Base-by-base conservation (phyloP, 2,113 vertebrate genomes). In the Phrynocephalus versicolor region DNA sequence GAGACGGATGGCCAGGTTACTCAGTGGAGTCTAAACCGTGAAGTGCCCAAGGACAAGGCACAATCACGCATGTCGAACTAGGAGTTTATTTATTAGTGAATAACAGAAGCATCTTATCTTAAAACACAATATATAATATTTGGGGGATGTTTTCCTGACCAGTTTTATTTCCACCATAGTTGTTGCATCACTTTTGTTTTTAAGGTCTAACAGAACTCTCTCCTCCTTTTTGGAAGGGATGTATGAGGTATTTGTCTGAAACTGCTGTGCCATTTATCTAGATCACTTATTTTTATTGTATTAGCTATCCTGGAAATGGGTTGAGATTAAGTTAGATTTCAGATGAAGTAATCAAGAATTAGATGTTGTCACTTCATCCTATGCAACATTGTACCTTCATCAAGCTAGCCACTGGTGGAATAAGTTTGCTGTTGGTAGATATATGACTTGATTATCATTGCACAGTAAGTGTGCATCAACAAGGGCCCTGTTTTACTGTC, bases 311-410 rank as follows among this genome's bases (percentile, higher is more conserved):
- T 88, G 72, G 7, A 64, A 58, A 25, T 23, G 57, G 15, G 73
- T 89, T 88, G 67, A 87, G 30, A 81, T 83, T 0, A 81, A 39
- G 86, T 69, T 73, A 0, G 14, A 87, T 84, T 72, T 79, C 72
- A 3, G 0, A 39, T 74, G 27, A 85, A 35, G 65, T 10, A 25
- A 76, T 14, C 14, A 6, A 51, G 39, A 21, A 57, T 33, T 71
- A 79, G 12, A 35, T 33, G 18, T 33, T 81, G 69, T 81, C 16
- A 55, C 65, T 69, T 55, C 45, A 3, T 3, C 30, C 51, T 16
- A 30, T 9, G 64, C 23, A 51, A 75, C 14, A 2, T 75, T 75
- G 27, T 75, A 25, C 25, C 27, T 75, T 75, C 23, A 51, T 51
- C 30, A n/a, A 27, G 39, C 39, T 45, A 74, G 21, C 33, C 35